Evolutionary conservation across 2,113 vertebrate species (phyloP).

Genomic region (Connochaetes taurinus): DNA sequence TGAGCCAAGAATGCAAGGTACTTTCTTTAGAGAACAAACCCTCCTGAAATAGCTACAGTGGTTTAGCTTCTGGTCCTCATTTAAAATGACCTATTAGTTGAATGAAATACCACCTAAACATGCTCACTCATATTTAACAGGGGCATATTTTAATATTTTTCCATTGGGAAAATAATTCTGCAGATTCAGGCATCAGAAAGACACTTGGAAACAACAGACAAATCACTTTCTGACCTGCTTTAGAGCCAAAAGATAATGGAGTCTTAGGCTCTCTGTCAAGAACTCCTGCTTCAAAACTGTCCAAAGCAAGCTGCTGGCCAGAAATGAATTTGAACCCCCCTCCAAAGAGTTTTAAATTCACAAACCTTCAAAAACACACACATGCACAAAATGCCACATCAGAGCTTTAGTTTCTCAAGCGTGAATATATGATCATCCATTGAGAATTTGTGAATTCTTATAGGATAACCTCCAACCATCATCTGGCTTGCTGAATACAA

Average conservation of each 20-base stretch:
- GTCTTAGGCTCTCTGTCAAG: constrained; percentile 58
- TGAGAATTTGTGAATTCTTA: not conserved
- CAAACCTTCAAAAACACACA: not conserved
- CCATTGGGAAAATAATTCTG: constrained; percentile 8
- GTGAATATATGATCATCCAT: not conserved
- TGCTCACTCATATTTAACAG: not conserved
- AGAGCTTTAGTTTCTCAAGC: not conserved
- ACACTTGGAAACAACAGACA: not conserved
- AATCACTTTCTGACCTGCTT: not conserved
- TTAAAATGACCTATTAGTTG: not conserved
- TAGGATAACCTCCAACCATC: not conserved
- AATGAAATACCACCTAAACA: not conserved
- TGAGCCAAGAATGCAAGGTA: not conserved
- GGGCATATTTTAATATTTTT: not conserved
- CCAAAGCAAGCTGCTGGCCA: not conserved
- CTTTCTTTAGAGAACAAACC: not conserved
- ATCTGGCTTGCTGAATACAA: not conserved
- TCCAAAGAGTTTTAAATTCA: not conserved
- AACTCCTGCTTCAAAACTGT: constrained; percentile 35
- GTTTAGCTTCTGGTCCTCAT: not conserved
- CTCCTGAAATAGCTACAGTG: not conserved
- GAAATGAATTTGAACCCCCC: not conserved
- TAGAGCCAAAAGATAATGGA: constrained; percentile 53
- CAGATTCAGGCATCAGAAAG: constrained; percentile 40
- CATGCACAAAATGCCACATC: not conserved